Base-by-base conservation (phyloP, 2,888 invertebrate genomes). In the Petrophora chlorosata region DNA sequence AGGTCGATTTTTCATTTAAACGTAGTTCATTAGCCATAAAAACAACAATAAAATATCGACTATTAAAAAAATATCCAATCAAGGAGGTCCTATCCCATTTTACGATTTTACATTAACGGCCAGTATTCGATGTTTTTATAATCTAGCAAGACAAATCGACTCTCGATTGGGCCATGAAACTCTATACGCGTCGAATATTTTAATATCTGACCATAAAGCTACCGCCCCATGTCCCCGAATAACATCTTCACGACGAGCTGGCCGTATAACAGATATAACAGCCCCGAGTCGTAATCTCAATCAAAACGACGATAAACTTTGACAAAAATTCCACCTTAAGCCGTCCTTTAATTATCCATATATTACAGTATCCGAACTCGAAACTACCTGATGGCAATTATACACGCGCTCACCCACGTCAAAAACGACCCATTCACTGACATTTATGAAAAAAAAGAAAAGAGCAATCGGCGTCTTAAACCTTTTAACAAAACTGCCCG, bases 331-430 rank as follows among this genome's bases (percentile, higher is more conserved):
- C 87, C 85, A 84, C 79, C 76, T 82, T 88, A 89, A 86, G 84
- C 85, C 84, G 82, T 82, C 81, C 83, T 88, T 88, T 89, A 87
- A 89, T 89, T 88, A 88, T 88, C 85, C 85, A 89, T 89, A 89
- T 87, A 87, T 89, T 88, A 87, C 85, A 78, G 72, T 79, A 79
- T 77, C 78, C 78, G 67, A 78, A 64, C 66, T 69, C 74, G 56
- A 79, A 82, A 86, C 90, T 89, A 90, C 90, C 90, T 89, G 90
- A 82, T 79, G 76, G 80, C 86, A 87, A 89, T 89, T 89, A 89
- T 87, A 86, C 83, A 82, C 85, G 82, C 85, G 87, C 87, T 87
- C 89, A 87, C 89, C 89, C 88, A 89, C 87, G 83, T 88, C 87
- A 88, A 82, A 79, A 77, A 43, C 65, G 76, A 76, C 68, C 80